Conservation (phyloP, 2,113 vertebrate species). For the Prunella fulvescens region DNA sequence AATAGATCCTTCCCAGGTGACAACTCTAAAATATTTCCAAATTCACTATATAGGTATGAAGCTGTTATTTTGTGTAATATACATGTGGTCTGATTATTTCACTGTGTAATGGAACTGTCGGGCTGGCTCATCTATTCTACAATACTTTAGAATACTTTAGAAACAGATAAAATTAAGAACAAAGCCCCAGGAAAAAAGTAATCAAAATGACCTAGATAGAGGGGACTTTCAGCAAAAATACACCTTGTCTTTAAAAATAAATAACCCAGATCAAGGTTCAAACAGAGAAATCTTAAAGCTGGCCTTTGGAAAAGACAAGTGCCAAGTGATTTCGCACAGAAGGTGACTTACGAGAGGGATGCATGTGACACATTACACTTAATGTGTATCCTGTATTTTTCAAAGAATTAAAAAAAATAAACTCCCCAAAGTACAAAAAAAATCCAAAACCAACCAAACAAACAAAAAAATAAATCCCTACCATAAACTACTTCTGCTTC, state of each 20-base stretch:
- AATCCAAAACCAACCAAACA: too few relatives aligned
- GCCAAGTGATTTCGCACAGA: not conserved
- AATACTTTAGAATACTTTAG: not conserved
- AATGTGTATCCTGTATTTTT: not conserved
- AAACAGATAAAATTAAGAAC: not conserved
- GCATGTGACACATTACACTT: not conserved
- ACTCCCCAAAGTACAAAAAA: rapidly evolving
- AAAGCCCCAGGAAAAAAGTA: not conserved
- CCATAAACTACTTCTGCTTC: not conserved
- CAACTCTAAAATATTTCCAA: not conserved
- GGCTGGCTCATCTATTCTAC: not conserved
- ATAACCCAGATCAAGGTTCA: not conserved
- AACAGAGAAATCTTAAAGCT: not conserved
- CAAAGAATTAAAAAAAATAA: not conserved
- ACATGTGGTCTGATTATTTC: not conserved
- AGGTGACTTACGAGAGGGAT: rapidly evolving
- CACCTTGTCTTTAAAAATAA: not conserved
- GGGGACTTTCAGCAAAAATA: not conserved
- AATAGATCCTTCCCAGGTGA: not conserved
- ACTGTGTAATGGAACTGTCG: not conserved
- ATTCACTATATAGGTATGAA: not conserved
- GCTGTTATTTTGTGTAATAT: not conserved
- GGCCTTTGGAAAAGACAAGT: not conserved
- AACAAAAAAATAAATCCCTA: not conserved
- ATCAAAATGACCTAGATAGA: not conserved